Evolutionary conservation across 1,140 invertebrate genomes (phyloP).

Genomic region (Lutraria rhynchaena): DNA sequence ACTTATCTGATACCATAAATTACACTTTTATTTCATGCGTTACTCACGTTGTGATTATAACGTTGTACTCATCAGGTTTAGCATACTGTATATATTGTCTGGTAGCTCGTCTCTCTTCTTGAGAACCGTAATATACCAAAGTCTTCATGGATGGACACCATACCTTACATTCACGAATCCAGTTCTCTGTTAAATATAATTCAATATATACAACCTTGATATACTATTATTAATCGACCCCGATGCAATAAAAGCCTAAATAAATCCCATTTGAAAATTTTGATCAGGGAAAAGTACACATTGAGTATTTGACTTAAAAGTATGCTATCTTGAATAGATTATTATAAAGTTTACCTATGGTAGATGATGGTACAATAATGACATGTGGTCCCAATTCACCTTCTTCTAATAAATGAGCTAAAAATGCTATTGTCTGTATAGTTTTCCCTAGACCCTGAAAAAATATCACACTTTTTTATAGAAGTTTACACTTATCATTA

Average conservation of each 20-base stretch:
- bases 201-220: too few species aligned
- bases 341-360: slow-evolving; percentile 86
- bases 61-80: slow-evolving; percentile 89
- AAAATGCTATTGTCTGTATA: slow-evolving; percentile 91
- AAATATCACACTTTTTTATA: too few species aligned
- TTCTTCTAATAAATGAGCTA: slow-evolving; percentile 92
- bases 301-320: background rate
- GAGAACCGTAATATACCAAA: slow-evolving; percentile 92
- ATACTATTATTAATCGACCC: too few species aligned
- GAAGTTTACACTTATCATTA: too few species aligned
- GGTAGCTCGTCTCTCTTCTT: slow-evolving; percentile 91
- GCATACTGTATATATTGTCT: slow-evolving; percentile 89
- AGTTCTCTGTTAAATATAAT: slow-evolving; percentile 87
- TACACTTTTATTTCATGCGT: too few species aligned
- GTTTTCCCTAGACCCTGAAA: slow-evolving; percentile 93
- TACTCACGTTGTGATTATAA: slow-evolving; percentile 92
- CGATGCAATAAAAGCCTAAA: too few species aligned
- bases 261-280: background rate
- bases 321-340: too few species aligned
- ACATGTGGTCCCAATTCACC: slow-evolving; percentile 88
- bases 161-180: slow-evolving; percentile 90
- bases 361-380: slow-evolving; percentile 95
- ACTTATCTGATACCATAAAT: too few species aligned
- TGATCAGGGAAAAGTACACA: background rate
- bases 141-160: slow-evolving; percentile 94